phyloP scores from a whole-genome alignment of 2,113 vertebrate genomes.

The Rostratula benghalensis region DNA sequence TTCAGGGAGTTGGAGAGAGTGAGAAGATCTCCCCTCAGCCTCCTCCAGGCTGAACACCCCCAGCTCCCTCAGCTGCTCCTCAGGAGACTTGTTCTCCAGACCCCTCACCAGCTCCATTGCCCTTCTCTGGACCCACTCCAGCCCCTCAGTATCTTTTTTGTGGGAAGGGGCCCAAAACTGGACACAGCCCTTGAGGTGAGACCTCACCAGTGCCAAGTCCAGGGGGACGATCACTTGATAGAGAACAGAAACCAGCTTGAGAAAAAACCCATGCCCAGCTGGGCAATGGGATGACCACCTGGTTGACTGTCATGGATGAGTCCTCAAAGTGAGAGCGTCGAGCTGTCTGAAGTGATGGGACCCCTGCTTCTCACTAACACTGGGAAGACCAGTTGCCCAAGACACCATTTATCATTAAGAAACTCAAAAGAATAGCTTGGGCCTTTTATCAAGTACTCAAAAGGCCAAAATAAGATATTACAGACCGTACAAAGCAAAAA shows the following conservation, averaged over 20 bases:
- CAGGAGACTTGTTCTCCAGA: too few relatives aligned
- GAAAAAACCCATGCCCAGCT: fast-evolving
- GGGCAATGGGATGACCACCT: neutral
- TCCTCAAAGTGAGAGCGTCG: neutral
- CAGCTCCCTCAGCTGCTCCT: too few relatives aligned
- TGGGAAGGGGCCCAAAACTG: too few relatives aligned
- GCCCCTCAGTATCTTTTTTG: too few relatives aligned
- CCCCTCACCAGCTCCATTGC: too few relatives aligned
- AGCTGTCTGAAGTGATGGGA: neutral
- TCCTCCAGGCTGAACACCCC: too few relatives aligned
- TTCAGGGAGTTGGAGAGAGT: too few relatives aligned
- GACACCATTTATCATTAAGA: neutral
- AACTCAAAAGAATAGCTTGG: neutral
- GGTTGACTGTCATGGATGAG: neutral
- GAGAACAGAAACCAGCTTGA: fast-evolving
- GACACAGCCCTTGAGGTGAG: too few relatives aligned
- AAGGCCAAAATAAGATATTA: neutral
- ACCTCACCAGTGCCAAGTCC: too few relatives aligned
- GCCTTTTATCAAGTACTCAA: neutral
- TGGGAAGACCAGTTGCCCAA: neutral
- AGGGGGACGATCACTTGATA: fast-evolving
- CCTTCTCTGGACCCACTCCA: too few relatives aligned
- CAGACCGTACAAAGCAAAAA: neutral
- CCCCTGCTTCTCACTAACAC: neutral
- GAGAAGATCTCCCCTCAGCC: too few relatives aligned